A percentile compares a stretch with the other conserved stretches of the same genome.
Evolutionary conservation across 1,140 invertebrate species (phyloP).

Genomic region (Ceratina australensis): DNA sequence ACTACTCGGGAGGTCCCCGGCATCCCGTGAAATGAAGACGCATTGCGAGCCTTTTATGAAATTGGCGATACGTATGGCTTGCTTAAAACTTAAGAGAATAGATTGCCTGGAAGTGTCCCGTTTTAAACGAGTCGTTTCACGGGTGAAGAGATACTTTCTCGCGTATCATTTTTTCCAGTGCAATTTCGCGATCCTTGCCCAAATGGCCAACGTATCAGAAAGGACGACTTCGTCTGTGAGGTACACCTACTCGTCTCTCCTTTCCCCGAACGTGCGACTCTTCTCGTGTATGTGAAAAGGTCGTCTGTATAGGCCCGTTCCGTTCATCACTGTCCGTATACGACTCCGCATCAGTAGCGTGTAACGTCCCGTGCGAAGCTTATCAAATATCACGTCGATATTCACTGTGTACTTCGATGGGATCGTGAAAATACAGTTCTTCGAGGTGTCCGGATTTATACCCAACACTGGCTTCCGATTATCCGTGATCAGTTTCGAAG

Average conservation of each 20-base stretch:
- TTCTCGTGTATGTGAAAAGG: constrained; percentile 84
- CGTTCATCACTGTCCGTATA: constrained; percentile 90
- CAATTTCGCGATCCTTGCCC: no score
- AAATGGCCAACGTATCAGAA: constrained; percentile 22
- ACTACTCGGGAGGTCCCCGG: constrained; percentile 35
- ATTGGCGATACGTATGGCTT: constrained; percentile 45
- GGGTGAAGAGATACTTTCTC: background rate
- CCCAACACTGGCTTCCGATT: constrained; percentile 93
- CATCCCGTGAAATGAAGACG: constrained; percentile 51
- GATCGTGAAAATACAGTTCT: constrained; percentile 93
- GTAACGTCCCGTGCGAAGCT: constrained; percentile 87
- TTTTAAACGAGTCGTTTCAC: constrained; percentile 26
- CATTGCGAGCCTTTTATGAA: constrained; percentile 49
- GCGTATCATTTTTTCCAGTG: constrained; percentile 26
- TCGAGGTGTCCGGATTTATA: constrained; percentile 94
- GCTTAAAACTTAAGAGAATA: constrained; percentile 50
- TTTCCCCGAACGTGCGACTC: constrained; percentile 78
- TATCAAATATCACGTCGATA: constrained; percentile 84
- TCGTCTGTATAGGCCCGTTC: constrained; percentile 79
- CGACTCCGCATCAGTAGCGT: constrained; percentile 83
- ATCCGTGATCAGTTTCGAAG: constrained; percentile 88
- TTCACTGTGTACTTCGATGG: constrained; percentile 85
- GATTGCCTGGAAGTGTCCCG: constrained; percentile 24
- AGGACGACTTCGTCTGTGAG: constrained; percentile 23
- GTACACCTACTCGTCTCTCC: constrained; percentile 43